Base-by-base conservation (phyloP, 2,113 vertebrate genomes). In the Motacilla alba region DNA sequence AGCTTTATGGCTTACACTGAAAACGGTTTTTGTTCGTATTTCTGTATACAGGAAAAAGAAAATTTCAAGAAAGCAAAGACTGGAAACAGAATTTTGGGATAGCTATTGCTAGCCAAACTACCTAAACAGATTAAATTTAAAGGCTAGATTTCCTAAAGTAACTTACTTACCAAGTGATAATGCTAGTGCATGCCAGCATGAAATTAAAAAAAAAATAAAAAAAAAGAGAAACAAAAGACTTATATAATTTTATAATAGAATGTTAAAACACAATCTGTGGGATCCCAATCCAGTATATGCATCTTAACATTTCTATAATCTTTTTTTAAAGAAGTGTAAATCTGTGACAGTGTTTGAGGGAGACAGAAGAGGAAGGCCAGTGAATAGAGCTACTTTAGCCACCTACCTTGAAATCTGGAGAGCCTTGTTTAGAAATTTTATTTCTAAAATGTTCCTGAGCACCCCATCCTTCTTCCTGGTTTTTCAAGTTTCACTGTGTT, bases 371-470 rank as follows among this genome's bases (percentile, higher is more conserved):
- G 5, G 15, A 82, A 74, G 21, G 5, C 4, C 22, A 19, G 19
- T 37, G 24, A 59, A 35, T 9, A 63, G 23, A 66, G 3, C 2
- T 59, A 4, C 6, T 43, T 56, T 39, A 70, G 5, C 10, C 3
- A 5, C 2, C 1, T 7, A 3, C 4, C 3, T 4, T 1, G 1
- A 59, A 22, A 37, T 49, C n/a, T 39, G 24, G 21, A 56, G 27
- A 49, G 2, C 2, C 18, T 46, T 84, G 3, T 1, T 49, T 33
- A 56, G 19, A 33, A 33, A 56, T 33, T 58, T 31, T 58, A 1
- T 52, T 78, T 43, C 28, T 28, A 46, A 67, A 50, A 12, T 64
- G 6, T n/a, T 78, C 56, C 15, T 67, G 20, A 59, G 2, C 9
- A 37, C 41, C 17, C 3, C 6, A 20, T 53, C 3, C 13, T 58